Evolutionary conservation across 2,113 vertebrate genomes (phyloP).

Genomic region (Baryphthengus martii): DNA sequence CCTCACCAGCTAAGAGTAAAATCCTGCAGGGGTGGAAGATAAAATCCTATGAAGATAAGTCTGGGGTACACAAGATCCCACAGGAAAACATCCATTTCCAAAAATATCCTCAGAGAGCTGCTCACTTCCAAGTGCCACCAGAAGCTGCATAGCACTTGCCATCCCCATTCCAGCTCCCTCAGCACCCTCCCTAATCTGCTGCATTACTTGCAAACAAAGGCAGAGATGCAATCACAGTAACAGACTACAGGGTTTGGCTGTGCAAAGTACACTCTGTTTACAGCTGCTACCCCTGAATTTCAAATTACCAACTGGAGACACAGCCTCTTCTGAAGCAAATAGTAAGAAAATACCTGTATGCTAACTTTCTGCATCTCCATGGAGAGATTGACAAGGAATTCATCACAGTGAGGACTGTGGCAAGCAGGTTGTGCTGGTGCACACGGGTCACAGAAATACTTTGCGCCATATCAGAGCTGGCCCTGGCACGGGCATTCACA

Average conservation of each 20-base stretch:
- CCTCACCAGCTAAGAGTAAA: not conserved
- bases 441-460: not conserved
- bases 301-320: not conserved
- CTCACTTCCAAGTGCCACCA: not conserved
- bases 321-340: not conserved
- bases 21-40: not conserved
- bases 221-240: not conserved
- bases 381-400: not conserved
- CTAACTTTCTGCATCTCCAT: not conserved
- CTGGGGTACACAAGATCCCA: not conserved
- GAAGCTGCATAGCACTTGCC: accelerated
- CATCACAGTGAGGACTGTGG: not conserved
- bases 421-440: not conserved
- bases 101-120: not conserved
- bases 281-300: not conserved
- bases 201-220: not conserved
- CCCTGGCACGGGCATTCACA: not conserved
- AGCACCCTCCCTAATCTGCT: accelerated
- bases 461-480: not conserved
- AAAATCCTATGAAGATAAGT: not conserved
- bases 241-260: not conserved
- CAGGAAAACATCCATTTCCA: not conserved
- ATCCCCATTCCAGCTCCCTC: not conserved
- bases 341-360: not conserved
- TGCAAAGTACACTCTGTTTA: not conserved